Evolutionary conservation across 2,113 vertebrate species (phyloP).

Genomic region (Mormyrus iriodes): DNA sequence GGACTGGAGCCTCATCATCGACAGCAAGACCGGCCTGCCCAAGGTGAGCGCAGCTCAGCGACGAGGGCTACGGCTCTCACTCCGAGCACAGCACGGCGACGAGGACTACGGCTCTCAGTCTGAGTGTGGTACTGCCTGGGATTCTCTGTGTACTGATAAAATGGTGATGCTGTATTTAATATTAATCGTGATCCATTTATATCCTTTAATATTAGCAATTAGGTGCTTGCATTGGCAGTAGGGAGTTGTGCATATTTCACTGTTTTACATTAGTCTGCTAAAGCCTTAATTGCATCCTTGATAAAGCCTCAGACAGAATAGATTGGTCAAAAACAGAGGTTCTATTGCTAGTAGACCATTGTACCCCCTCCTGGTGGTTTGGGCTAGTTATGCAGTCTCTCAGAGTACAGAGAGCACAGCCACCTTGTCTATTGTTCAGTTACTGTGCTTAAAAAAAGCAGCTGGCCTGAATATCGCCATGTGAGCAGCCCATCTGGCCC

Average conservation of each 20-base stretch:
- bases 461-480: neutral
- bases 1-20: slow-evolving; percentile 84
- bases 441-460: neutral
- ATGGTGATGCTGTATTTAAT: neutral
- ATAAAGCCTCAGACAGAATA: neutral
- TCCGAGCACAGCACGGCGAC: too few relatives aligned
- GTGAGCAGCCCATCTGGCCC: neutral
- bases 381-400: neutral
- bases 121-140: neutral
- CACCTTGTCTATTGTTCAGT: neutral
- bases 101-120: neutral
- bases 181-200: neutral
- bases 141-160: too few relatives aligned
- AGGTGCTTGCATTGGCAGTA: neutral
- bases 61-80: neutral
- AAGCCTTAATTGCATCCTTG: neutral
- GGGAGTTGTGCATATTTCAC: neutral
- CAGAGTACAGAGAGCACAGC: neutral
- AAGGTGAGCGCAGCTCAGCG: slow-evolving; percentile 68
- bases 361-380: neutral
- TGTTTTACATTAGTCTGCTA: neutral
- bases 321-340: neutral
- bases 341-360: neutral
- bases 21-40: slow-evolving; percentile 76
- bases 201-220: neutral